A percentile compares a stretch with the other conserved stretches of the same genome.
Evolutionary conservation across 2,113 vertebrate species (phyloP).

Genomic region (Oreotragus oreotragus): DNA sequence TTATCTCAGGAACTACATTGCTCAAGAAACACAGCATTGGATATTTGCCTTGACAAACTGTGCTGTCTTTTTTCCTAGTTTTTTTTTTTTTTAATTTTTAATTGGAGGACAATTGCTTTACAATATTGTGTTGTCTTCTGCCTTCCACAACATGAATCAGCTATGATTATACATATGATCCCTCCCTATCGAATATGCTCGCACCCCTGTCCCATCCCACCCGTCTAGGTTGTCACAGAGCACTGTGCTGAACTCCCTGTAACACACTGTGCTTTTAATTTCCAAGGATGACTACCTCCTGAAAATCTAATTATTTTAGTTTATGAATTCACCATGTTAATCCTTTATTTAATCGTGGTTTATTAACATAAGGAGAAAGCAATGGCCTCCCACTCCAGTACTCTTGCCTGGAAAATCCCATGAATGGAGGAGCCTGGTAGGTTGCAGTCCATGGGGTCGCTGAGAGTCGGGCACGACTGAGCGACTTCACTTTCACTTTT

Average conservation of each 20-base stretch:
- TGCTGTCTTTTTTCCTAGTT: background rate
- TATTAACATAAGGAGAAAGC: background rate
- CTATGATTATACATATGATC: background rate
- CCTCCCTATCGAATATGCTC: background rate
- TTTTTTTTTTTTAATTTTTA: background rate
- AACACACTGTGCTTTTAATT: background rate
- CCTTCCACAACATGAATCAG: background rate
- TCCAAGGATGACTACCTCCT: background rate
- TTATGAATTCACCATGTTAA: background rate
- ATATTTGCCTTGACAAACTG: background rate
- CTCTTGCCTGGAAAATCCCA: too few relatives aligned
- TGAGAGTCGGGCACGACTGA: too few relatives aligned
- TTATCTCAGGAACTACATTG: background rate
- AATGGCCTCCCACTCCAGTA: too few relatives aligned
- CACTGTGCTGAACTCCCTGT: background rate
- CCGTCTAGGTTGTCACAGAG: background rate
- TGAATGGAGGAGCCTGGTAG: rapidly evolving
- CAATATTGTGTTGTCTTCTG: background rate
- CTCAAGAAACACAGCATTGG: background rate
- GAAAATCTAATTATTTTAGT: background rate
- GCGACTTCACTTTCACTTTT: too few relatives aligned
- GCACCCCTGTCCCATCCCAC: rapidly evolving
- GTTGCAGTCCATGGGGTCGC: too few relatives aligned
- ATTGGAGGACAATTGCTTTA: background rate
- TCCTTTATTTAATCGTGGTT: background rate